Percentiles rank a stretch among this genome's conserved stretches.
Evolutionary conservation across 2,113 vertebrate genomes (phyloP).

Genomic region (Urocolius indicus): DNA sequence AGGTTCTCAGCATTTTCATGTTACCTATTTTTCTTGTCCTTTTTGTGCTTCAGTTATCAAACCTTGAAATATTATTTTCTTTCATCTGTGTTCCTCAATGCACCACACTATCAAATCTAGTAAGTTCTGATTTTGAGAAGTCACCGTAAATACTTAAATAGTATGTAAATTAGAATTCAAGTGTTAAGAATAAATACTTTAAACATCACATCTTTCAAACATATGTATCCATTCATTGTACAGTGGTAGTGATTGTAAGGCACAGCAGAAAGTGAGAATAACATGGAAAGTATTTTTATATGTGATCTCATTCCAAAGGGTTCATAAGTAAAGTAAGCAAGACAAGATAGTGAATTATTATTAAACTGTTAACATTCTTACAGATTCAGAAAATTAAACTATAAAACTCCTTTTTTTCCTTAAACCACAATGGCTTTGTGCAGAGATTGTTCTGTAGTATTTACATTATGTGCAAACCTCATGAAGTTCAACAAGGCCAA

Average conservation of each 20-base stretch:
- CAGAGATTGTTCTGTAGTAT: background rate
- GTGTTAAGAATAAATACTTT: background rate
- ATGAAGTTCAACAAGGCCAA: too few relatives aligned
- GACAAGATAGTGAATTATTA: background rate
- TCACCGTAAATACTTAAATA: background rate
- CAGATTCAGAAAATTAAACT: background rate
- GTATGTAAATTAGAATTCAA: background rate
- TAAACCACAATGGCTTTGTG: background rate
- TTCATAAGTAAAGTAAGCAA: background rate
- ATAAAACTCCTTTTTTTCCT: background rate
- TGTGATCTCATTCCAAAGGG: background rate
- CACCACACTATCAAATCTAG: background rate
- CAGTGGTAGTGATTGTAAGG: background rate
- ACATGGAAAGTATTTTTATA: background rate
- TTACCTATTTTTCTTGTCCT: background rate
- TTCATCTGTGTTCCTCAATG: background rate
- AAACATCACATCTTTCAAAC: background rate
- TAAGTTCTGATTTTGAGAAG: background rate
- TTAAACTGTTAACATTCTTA: background rate
- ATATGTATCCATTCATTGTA: background rate
- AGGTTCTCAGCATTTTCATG: constrained; percentile 5
- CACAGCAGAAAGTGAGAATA: background rate
- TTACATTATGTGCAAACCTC: background rate
- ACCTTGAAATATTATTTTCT: background rate
- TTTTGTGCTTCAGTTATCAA: background rate